These are phyloP conservation scores for Centropristis striata DNA, from an alignment of 2,113 vertebrate genomes.

Conservation along the genomic window DNA sequence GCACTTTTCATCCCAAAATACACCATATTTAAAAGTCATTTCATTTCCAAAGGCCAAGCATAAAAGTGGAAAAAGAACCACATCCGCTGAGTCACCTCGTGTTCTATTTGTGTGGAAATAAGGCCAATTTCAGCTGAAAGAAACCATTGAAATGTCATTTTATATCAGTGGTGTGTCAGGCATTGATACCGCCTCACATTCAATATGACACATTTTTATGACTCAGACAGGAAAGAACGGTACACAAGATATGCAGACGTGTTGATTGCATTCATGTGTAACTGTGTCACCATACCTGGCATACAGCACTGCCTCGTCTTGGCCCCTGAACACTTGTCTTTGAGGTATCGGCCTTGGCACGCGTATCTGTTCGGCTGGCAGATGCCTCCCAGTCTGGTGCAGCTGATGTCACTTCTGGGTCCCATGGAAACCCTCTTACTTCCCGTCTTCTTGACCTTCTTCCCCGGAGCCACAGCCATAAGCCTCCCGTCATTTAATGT, in stretches of 20 bases:
- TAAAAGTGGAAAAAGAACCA: constrained; percentile 16
- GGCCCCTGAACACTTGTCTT: constrained; percentile 58
- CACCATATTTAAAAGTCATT: background rate
- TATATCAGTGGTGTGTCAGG: constrained; percentile 33
- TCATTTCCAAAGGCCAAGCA: constrained; percentile 9
- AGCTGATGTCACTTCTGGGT: constrained; percentile 45
- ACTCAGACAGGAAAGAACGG: constrained; percentile 7
- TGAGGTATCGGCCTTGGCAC: constrained; percentile 73
- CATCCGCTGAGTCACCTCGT: constrained; percentile 39
- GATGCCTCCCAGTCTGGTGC: constrained; percentile 64
- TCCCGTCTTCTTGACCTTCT: constrained; percentile 40
- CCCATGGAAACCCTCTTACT: background rate
- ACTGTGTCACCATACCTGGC: constrained; percentile 56
- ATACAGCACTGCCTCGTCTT: constrained; percentile 65
- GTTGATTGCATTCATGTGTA: background rate
- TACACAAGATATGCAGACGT: background rate
- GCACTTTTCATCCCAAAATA: background rate
- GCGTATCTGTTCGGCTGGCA: constrained; percentile 61
- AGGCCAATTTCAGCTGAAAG: constrained; percentile 44
- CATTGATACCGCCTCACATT: background rate
- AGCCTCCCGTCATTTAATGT: constrained; percentile 14
- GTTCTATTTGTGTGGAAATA: constrained; percentile 51
- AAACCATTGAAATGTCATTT: constrained; percentile 41
- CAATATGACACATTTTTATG: constrained; percentile 11
- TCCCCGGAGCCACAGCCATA: constrained; percentile 1